phyloP scores from a whole-genome alignment of 2,113 vertebrate genomes.

The Mixornis gularis region DNA sequence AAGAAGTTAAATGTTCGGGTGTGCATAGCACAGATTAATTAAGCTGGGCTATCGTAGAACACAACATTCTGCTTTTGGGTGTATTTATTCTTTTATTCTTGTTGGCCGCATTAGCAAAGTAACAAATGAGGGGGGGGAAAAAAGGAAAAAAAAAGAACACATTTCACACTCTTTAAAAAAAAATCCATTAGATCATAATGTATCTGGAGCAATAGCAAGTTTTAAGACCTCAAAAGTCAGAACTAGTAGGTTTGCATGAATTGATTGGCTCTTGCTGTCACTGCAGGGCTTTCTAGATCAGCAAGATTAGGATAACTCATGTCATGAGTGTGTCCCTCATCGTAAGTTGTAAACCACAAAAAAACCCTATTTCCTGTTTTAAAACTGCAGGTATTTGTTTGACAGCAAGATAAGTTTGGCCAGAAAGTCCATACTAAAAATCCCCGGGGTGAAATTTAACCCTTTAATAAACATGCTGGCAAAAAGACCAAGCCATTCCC shows the following conservation, averaged over 20 bases:
- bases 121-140: not conserved
- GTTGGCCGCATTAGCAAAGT: not conserved
- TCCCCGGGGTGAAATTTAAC: conserved; percentile 52
- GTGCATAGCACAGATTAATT: not conserved
- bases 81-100: not conserved
- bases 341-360: not conserved
- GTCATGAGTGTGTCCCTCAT: not conserved
- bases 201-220: not conserved
- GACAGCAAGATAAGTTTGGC: not conserved
- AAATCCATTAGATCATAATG: not conserved
- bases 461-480: conserved; percentile 35
- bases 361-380: not conserved
- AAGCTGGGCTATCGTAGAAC: not conserved
- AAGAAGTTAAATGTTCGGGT: not conserved
- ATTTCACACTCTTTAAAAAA: not conserved
- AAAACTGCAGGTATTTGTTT: not conserved
- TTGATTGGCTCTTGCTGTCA: not conserved
- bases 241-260: not conserved
- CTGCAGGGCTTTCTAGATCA: not conserved
- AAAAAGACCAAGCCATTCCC: conserved; percentile 48
- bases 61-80: not conserved
- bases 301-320: not conserved
- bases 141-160: not conserved
- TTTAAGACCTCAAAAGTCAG: not conserved
- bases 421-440: conserved; percentile 43